Percentiles rank a stretch among this genome's conserved stretches.
phyloP scores from a whole-genome alignment of 2,797 vertebrate genomes.

The Pseudotriccus pelzelni region DNA sequence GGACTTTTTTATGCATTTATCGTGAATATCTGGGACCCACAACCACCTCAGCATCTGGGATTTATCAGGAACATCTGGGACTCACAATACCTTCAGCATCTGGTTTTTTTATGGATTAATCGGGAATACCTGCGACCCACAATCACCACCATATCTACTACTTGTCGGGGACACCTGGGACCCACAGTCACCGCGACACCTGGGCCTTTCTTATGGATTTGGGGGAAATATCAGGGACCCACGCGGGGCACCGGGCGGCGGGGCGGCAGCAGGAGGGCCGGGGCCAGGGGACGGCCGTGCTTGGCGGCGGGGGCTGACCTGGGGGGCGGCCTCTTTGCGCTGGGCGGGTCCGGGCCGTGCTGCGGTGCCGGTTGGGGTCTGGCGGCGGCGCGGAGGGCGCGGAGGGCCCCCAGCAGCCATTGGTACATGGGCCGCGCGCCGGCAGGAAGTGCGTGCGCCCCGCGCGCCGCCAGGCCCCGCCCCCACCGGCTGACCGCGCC shows the following conservation, averaged over 20 bases:
- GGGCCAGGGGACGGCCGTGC: no score
- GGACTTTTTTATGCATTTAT: neutral
- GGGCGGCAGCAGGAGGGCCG: no score
- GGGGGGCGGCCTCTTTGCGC: neutral
- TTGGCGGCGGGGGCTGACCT: neutral
- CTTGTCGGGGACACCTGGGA: neutral
- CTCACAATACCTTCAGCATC: neutral
- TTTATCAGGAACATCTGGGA: neutral
- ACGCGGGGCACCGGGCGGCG: neutral
- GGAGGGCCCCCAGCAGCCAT: slow-evolving; percentile 1
- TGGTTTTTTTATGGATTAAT: neutral
- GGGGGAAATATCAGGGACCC: neutral
- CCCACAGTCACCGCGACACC: neutral
- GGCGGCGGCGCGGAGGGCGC: neutral
- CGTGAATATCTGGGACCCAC: neutral
- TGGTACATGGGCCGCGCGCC: slow-evolving; percentile 15
- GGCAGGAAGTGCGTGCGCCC: neutral
- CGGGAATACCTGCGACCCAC: neutral
- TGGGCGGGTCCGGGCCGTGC: neutral
- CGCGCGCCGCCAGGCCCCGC: neutral
- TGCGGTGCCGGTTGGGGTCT: neutral
- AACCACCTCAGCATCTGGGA: neutral
- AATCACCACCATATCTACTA: neutral
- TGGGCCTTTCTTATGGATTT: neutral
- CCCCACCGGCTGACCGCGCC: no score